A percentile compares a stretch with the other conserved stretches of the same genome.
Conservation (phyloP, 37 sponge, comb jelly and placozoan species). For the Theonella swinhoei region DNA sequence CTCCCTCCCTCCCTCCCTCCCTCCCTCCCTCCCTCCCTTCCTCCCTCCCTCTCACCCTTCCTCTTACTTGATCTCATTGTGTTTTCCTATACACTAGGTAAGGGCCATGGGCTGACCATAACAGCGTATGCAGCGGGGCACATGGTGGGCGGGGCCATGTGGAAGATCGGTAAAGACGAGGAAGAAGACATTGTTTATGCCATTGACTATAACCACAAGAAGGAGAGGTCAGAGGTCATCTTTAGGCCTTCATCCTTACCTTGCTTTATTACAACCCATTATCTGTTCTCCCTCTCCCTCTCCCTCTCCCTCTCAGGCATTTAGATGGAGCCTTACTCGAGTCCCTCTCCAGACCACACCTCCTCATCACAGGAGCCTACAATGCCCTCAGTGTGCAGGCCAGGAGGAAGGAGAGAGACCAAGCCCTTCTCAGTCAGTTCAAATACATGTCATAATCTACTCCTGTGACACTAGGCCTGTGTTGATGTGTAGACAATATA, state of each 20-base stretch:
- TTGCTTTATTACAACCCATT: neutral
- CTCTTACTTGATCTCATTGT: neutral
- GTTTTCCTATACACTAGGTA: constrained; percentile 60
- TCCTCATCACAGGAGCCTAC: constrained; percentile 95
- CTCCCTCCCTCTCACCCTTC: neutral
- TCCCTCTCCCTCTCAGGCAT: constrained; percentile 58
- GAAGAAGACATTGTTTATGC: constrained; percentile 99
- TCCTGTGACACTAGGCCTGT: neutral
- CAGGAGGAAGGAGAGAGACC: constrained; percentile 94
- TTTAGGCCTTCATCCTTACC: neutral
- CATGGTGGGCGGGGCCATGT: constrained; percentile 99
- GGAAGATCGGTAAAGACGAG: constrained; percentile 98
- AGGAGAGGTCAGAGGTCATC: constrained; percentile 80
- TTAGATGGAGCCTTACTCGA: constrained; percentile 95
- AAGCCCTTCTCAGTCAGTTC: constrained; percentile 84
- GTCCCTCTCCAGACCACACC: constrained; percentile 83
- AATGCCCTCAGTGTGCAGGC: constrained; percentile 90
- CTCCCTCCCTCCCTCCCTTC: neutral
- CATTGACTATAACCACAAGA: constrained; percentile 98
- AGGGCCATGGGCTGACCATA: constrained; percentile 95
- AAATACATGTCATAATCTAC: neutral
- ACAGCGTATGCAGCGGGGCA: constrained; percentile 97
- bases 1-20: neutral
- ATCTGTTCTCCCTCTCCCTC: neutral
- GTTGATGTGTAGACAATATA: constrained; percentile 72